A percentile compares a stretch with the other conserved stretches of the same genome.
phyloP scores from a whole-genome alignment of 2,113 vertebrate genomes.

The Rousettus leschenaultii region DNA sequence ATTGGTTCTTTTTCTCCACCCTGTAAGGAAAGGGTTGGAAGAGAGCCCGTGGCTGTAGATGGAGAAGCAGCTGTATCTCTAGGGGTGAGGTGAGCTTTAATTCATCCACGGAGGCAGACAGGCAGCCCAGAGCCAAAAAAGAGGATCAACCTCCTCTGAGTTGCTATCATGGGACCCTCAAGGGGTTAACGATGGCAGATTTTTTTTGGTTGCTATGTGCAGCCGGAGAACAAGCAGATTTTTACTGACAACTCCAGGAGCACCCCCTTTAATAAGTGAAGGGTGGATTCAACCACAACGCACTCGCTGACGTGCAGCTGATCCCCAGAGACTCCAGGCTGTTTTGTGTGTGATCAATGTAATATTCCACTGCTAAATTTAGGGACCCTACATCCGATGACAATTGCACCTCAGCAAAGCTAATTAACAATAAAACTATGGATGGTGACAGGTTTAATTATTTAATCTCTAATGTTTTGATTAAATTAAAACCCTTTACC shows the following conservation, averaged over 20 bases:
- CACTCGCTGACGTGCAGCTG: slow-evolving; percentile 76
- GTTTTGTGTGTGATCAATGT: slow-evolving; percentile 82
- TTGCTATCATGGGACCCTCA: slow-evolving; percentile 38
- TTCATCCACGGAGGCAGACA: slow-evolving; percentile 8
- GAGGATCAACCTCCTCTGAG: slow-evolving; percentile 52
- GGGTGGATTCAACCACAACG: slow-evolving; percentile 80
- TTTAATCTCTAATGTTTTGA: slow-evolving; percentile 82
- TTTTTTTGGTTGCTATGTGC: slow-evolving; percentile 80
- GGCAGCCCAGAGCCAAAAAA: slow-evolving; percentile 18
- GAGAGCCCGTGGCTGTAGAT: neutral
- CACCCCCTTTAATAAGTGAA: slow-evolving; percentile 81
- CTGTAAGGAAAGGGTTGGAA: neutral
- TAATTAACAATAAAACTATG: slow-evolving; percentile 84
- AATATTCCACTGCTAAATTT: slow-evolving; percentile 87
- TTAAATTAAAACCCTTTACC: slow-evolving; percentile 80
- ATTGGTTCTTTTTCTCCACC: neutral
- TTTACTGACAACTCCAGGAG: slow-evolving; percentile 68
- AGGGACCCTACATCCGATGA: slow-evolving; percentile 81
- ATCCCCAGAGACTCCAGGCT: slow-evolving; percentile 82
- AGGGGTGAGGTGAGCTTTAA: neutral
- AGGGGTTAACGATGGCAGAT: slow-evolving; percentile 81
- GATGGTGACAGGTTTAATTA: slow-evolving; percentile 83
- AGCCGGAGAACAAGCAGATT: slow-evolving; percentile 65
- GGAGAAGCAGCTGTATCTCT: neutral
- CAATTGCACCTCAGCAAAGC: slow-evolving; percentile 83